Evolutionary conservation across 1,140 invertebrate species (phyloP).

Genomic region (Maconellicoccus hirsutus): DNA sequence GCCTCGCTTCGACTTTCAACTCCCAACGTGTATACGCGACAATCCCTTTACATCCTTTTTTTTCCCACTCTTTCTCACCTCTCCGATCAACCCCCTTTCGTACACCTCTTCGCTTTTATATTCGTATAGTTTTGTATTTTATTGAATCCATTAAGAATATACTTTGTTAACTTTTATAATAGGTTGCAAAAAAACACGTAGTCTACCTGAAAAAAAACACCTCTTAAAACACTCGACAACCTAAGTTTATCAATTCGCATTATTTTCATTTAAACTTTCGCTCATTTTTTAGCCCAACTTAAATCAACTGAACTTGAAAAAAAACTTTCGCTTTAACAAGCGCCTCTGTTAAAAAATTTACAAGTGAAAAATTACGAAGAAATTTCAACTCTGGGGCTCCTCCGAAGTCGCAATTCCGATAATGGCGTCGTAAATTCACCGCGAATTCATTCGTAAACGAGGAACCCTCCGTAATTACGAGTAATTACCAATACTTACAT

Average conservation of each 20-base stretch:
- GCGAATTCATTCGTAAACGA: too few relatives aligned
- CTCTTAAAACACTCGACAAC: neutral
- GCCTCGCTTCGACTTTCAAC: neutral
- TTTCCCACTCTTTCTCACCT: neutral
- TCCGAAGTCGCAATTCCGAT: too few relatives aligned
- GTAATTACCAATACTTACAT: conserved; percentile 79
- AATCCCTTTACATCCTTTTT: neutral
- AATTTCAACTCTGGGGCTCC: too few relatives aligned
- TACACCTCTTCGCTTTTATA: neutral
- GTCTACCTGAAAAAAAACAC: neutral
- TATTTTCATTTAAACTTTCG: neutral
- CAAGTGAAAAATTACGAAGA: too few relatives aligned
- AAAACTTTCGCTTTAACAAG: too few relatives aligned
- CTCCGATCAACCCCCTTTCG: neutral
- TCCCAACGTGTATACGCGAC: neutral
- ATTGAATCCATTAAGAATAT: neutral
- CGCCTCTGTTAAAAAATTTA: too few relatives aligned
- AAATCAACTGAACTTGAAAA: too few relatives aligned
- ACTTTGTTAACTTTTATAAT: conserved; percentile 10
- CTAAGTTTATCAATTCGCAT: neutral
- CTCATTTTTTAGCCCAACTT: too few relatives aligned
- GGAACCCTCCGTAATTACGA: too few relatives aligned
- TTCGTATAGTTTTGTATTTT: neutral
- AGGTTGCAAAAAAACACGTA: neutral
- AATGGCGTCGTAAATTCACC: too few relatives aligned